Base-by-base conservation (phyloP, 2,113 vertebrate species). In the Megaceryle maxima region DNA sequence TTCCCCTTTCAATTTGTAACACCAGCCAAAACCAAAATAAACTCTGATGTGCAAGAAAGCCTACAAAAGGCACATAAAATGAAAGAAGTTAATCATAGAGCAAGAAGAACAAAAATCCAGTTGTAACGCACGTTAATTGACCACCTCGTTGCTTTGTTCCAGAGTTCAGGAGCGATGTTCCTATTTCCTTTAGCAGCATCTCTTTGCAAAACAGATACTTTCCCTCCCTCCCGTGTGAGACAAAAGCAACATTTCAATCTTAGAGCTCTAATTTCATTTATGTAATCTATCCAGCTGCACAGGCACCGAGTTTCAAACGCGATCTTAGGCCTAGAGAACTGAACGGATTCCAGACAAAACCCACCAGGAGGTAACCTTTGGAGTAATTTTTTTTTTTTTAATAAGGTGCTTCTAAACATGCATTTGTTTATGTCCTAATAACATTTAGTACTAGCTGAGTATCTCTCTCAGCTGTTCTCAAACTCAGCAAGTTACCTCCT, bases 361-460 rank as follows among this genome's bases (percentile, higher is more conserved):
- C 35, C 31, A 3, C 4, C 3, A 2, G 22, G 12, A 57, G n/a
- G 10, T 8, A 60, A 4, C 57, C 70, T 5, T 1, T 10, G 18
- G 6, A 87, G 80, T 6, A 6, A 74, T 15, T 25, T 10, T 29
- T 11, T n/a, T 1, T 39, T 0, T 10, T 37, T 35, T 29, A 43
- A 8, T 1, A 3, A 53, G 10, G 11, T 1, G 2, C 3, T 4
- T 46, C 15, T 8, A 9, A 51, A 51, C 17, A 1, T 0, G 3
- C 3, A 5, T 51, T 15, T 24, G 6, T 48, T 14, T 5, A 10
- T 1, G 0, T 22, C 35, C 66, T 9, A 5, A 4, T 1, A 5
- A 18, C 0, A 1, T 5, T 73, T 18, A 44, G 48, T 5, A 11
- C 64, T 1, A 29, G 5, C 74, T 24, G 43, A 35, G 79, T 3